A percentile compares a stretch with the other conserved stretches of the same genome.
Evolutionary conservation across 2,797 vertebrate genomes (phyloP).

Genomic region (Pelodytes ibericus): DNA sequence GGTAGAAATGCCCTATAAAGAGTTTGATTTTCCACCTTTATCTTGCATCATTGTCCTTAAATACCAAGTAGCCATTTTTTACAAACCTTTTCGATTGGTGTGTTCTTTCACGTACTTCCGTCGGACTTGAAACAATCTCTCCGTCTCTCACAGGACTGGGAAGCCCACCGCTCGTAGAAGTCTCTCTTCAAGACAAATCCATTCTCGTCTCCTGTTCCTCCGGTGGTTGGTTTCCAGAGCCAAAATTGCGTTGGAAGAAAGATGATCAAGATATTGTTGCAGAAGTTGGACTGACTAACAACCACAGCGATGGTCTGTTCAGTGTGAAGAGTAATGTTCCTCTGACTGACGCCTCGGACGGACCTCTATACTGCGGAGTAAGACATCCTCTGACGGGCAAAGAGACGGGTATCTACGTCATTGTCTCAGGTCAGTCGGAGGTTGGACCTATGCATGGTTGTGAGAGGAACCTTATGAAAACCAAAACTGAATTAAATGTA

Average conservation of each 20-base stretch:
- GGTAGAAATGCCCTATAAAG: too few relatives aligned
- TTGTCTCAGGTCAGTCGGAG: slow-evolving; percentile 30
- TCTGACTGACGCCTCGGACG: slow-evolving; percentile 4
- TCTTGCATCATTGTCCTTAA: too few relatives aligned
- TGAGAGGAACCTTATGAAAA: too few relatives aligned
- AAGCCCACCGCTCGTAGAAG: slow-evolving; percentile 15
- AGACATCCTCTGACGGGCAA: slow-evolving; percentile 4
- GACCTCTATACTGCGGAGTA: slow-evolving; percentile 16
- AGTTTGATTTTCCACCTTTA: too few relatives aligned
- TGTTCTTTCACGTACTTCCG: too few relatives aligned
- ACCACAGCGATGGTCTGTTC: neutral
- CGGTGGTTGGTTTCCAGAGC: slow-evolving; percentile 35
- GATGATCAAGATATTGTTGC: neutral
- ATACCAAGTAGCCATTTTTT: too few relatives aligned
- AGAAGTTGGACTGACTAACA: neutral
- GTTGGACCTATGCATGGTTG: too few relatives aligned
- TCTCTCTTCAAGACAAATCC: slow-evolving; percentile 20
- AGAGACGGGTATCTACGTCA: slow-evolving; percentile 24
- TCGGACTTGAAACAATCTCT: too few relatives aligned
- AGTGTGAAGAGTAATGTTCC: neutral
- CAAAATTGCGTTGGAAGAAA: slow-evolving; percentile 27
- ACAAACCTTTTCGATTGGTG: too few relatives aligned
- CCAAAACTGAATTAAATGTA: too few relatives aligned
- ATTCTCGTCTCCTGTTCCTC: slow-evolving; percentile 40
- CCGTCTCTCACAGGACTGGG: slow-evolving; percentile 17